phyloP scores from a whole-genome alignment of 2,113 vertebrate genomes.

The Tupaia chinensis region DNA sequence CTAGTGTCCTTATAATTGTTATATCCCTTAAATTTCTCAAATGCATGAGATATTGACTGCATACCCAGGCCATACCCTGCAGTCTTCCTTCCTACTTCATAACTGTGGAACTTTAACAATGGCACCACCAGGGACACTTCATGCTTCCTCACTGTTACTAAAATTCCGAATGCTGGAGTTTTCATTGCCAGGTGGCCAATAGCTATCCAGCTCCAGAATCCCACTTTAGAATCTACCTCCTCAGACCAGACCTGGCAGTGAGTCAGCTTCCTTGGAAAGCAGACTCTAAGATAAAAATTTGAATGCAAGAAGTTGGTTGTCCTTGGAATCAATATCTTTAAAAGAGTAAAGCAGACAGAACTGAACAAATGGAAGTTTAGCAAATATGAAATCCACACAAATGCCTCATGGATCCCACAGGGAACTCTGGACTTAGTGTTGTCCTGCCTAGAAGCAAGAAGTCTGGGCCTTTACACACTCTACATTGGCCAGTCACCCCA shows the following conservation, averaged over 20 bases:
- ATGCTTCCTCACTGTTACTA: background rate
- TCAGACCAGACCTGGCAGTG: background rate
- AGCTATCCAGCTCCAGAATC: background rate
- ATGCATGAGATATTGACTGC: rapidly evolving
- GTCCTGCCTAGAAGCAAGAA: background rate
- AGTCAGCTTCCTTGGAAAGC: background rate
- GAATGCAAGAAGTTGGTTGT: background rate
- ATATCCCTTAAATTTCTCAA: background rate
- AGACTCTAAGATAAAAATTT: background rate
- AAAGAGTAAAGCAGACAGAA: background rate
- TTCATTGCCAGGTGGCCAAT: background rate
- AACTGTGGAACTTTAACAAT: background rate
- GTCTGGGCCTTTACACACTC: background rate
- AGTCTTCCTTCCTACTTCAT: background rate
- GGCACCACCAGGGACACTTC: no score
- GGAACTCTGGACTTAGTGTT: background rate
- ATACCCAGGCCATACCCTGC: background rate
- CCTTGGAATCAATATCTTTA: background rate
- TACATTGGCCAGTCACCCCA: background rate
- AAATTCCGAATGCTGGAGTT: background rate
- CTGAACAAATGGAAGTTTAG: background rate
- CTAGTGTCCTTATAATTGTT: background rate
- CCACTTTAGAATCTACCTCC: background rate
- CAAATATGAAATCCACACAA: background rate
- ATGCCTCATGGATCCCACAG: background rate